These are phyloP conservation scores for Threskiornis aethiopicus DNA, from an alignment of 2,797 vertebrate genomes.

Conservation along the genomic window DNA sequence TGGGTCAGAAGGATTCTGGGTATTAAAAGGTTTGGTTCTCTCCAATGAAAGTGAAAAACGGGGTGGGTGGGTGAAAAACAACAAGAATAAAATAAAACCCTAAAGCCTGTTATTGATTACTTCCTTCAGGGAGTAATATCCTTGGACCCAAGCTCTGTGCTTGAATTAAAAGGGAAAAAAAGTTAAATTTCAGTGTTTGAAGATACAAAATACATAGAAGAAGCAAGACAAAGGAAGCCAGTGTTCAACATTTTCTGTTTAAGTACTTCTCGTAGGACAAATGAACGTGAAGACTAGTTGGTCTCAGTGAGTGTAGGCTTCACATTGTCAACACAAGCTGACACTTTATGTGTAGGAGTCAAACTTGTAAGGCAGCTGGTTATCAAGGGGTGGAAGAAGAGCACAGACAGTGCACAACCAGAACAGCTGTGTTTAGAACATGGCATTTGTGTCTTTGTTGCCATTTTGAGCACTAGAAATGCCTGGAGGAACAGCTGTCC, in stretches of 20 bases:
- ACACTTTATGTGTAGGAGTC: neutral
- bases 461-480: neutral
- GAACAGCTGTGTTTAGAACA: neutral
- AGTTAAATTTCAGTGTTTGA: neutral
- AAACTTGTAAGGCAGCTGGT: neutral
- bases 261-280: neutral
- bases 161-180: neutral
- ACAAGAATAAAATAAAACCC: neutral
- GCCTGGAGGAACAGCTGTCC: neutral
- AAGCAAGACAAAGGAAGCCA: neutral
- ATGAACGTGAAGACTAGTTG: neutral
- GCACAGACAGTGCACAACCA: neutral
- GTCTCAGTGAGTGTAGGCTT: neutral
- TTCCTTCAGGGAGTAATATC: neutral
- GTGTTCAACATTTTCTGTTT: neutral
- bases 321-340: neutral
- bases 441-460: neutral
- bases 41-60: neutral
- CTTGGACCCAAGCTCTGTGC: neutral
- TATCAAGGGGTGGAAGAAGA: neutral
- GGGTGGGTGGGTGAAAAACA: neutral
- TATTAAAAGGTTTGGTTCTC: constrained; percentile 52
- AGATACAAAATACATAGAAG: neutral
- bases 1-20: constrained; percentile 54
- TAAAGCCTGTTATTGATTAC: neutral